Conservation (phyloP, 2,113 vertebrate species). For the Egretta garzetta region DNA sequence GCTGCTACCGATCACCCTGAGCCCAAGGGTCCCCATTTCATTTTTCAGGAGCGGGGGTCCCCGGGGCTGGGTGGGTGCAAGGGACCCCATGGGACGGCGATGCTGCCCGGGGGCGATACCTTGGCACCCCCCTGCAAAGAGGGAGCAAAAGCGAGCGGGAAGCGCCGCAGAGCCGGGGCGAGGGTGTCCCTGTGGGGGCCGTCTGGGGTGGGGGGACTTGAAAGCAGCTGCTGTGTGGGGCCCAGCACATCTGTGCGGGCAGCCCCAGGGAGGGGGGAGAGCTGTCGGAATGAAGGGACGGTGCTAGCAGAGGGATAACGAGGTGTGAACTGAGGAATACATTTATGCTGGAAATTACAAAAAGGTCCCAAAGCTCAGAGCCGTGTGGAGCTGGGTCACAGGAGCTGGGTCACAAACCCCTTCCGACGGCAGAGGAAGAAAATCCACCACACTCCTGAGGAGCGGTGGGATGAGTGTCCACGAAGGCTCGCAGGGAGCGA, state of each 20-base stretch:
- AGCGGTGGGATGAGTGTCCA: not conserved
- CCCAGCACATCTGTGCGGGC: not conserved
- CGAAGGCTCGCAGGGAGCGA: too few relatives aligned
- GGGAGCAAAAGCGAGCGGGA: not conserved
- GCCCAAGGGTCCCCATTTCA: not conserved
- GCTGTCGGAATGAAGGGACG: too few relatives aligned
- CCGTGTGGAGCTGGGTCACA: not conserved
- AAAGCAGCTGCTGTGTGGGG: not conserved
- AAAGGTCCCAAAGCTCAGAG: not conserved
- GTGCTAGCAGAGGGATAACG: not conserved
- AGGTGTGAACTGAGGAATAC: not conserved
- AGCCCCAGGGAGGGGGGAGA: not conserved
- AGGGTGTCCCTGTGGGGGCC: not conserved
- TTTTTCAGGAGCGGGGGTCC: not conserved
- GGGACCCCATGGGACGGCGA: not conserved
- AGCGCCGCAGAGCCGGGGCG: not conserved
- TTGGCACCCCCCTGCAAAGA: not conserved
- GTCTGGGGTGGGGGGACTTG: too few relatives aligned
- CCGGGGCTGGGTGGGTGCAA: not conserved
- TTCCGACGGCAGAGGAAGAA: not conserved
- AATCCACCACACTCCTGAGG: not conserved
- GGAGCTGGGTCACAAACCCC: not conserved
- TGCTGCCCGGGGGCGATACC: rapidly evolving
- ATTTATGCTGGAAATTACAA: not conserved
- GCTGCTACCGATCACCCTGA: not conserved